Evolutionary conservation across 1,140 invertebrate genomes (phyloP).

Genomic region (Atta colombica): DNA sequence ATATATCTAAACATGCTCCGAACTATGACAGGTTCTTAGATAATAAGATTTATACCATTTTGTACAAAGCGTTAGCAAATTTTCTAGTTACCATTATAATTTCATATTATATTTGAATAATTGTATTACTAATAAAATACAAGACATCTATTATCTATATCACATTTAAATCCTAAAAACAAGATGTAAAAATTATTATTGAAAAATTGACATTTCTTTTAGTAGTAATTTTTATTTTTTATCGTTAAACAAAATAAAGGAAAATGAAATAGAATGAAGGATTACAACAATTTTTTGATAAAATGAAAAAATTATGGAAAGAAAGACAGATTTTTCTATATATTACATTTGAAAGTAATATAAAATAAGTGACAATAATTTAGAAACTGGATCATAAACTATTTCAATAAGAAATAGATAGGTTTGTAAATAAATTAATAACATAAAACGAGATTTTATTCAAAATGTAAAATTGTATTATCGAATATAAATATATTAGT

Average conservation of each 20-base stretch:
- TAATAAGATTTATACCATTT: background rate
- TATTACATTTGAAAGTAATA: too few relatives aligned
- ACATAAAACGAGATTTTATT: too few relatives aligned
- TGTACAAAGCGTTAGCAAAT: conserved; percentile 28
- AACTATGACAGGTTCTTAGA: conserved; percentile 32
- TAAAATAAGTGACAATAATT: too few relatives aligned
- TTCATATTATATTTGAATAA: background rate
- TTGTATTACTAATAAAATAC: background rate
- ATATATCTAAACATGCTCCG: conserved; percentile 58
- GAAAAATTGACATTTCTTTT: too few relatives aligned
- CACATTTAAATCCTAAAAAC: background rate
- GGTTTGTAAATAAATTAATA: too few relatives aligned
- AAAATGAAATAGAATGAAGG: background rate
- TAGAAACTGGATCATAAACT: too few relatives aligned
- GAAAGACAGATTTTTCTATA: too few relatives aligned
- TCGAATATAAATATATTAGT: too few relatives aligned
- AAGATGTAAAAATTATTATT: background rate
- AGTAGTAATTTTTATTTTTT: background rate
- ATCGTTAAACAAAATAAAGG: background rate
- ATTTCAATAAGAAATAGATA: too few relatives aligned
- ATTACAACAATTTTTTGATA: too few relatives aligned
- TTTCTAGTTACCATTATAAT: background rate
- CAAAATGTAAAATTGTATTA: too few relatives aligned
- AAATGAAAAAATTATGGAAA: too few relatives aligned
- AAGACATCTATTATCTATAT: background rate